phyloP scores from a whole-genome alignment of 2,797 vertebrate genomes.

The Pantherophis vulpinus region DNA sequence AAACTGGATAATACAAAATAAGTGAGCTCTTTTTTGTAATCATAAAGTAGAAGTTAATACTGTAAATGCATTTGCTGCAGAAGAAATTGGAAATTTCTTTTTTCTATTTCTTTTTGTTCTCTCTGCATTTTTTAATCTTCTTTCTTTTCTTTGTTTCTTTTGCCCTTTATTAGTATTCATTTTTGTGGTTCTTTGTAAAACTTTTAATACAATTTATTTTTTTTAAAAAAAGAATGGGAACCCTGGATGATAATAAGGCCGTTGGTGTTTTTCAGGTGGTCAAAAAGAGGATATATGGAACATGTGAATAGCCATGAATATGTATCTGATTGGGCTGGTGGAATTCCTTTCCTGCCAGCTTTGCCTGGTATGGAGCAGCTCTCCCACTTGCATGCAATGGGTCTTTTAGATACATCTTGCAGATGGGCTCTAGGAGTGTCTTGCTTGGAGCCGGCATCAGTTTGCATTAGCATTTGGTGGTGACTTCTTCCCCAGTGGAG shows the following conservation, averaged over 20 bases:
- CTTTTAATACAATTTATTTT: neutral
- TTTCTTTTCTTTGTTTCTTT: neutral
- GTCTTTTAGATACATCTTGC: slow-evolving; percentile 51
- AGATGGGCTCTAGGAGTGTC: slow-evolving; percentile 37
- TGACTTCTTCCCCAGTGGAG: slow-evolving; percentile 54
- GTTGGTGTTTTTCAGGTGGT: neutral
- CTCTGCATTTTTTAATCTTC: neutral
- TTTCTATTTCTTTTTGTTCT: neutral
- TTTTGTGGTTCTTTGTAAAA: neutral
- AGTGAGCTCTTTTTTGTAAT: neutral
- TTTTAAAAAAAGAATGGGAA: neutral
- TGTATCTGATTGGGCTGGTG: neutral
- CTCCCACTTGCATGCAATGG: neutral
- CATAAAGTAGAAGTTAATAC: neutral
- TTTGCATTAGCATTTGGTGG: slow-evolving; percentile 65
- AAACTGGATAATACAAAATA: neutral
- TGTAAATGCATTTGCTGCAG: neutral
- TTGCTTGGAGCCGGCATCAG: slow-evolving; percentile 49
- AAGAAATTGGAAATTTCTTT: neutral
- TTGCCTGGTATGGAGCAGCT: neutral
- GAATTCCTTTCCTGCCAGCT: slow-evolving; percentile 4
- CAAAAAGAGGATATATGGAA: neutral
- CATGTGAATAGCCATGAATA: neutral
- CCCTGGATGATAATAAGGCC: neutral
- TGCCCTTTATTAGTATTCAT: neutral